Conservation (phyloP, 2,888 invertebrate genomes). For the Hydraecia micacea region DNA sequence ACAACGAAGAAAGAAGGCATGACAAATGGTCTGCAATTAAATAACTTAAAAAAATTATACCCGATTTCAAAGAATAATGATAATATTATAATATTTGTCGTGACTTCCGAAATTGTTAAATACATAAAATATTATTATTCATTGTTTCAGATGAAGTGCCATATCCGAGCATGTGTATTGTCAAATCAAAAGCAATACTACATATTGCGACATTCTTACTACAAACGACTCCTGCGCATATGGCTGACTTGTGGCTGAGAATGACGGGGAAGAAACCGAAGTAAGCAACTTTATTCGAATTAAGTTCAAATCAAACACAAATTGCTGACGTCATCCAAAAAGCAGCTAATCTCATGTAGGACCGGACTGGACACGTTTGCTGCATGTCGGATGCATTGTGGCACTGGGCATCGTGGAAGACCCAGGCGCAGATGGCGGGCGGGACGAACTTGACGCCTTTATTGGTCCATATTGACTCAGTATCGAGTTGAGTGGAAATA, state of each 20-base stretch:
- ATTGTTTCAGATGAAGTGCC: conserved; percentile 62
- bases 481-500: too few species aligned
- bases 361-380: too few species aligned
- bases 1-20: too few species aligned
- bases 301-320: neutral
- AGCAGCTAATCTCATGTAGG: too few species aligned
- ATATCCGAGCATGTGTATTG: conserved; percentile 37
- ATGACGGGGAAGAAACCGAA: conserved; percentile 64
- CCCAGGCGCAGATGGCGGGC: too few species aligned
- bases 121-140: neutral
- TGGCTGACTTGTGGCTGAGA: conserved; percentile 64
- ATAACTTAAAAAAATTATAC: neutral
- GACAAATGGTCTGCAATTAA: neutral
- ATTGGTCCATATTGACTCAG: too few species aligned
- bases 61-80: neutral
- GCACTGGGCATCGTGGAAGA: too few species aligned
- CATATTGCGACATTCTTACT: conserved; percentile 42
- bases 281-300: conserved; percentile 49
- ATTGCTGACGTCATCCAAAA: too few species aligned
- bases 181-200: conserved; percentile 24
- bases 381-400: too few species aligned
- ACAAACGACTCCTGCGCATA: conserved; percentile 64
- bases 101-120: neutral
- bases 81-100: neutral
- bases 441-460: too few species aligned